Evolutionary conservation across 2,113 vertebrate species (phyloP), one percentile per base, ranked within the genome.

Genomic region (Zapus hudsonius): DNA sequence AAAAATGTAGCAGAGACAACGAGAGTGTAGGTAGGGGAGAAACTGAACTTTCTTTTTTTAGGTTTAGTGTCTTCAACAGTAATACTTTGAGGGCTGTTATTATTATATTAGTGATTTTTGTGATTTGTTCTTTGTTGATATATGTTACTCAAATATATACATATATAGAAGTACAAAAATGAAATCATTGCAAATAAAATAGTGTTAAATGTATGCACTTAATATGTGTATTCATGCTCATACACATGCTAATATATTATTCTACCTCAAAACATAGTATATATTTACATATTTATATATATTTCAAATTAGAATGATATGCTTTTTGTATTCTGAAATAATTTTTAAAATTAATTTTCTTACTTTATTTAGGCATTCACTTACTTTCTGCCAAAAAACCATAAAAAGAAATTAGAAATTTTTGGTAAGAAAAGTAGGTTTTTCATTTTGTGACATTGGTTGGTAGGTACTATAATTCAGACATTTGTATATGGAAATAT

Each of bases 161-260:
- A 19, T 23, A 61, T 89, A 80, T 33, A 74, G 83, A 70, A 93
- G 38, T 79, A 64, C 10, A 72, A 12, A 92, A 94, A 20, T 87
- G 61, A 81, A 86, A 84, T 96, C 0, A 92, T 87, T 55, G 36
- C 19, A 84, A 73, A 84, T 90, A 95, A 61, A 64, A 76, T 74
- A 74, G 0, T 25, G 31, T 9, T 90, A 55, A 42, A 42, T 72
- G 61, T 86, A 67, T 6, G 25, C 3, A 91, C 4, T 64, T 3
- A 83, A 91, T 4, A 74, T 3, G 83, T 83, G 7, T 9, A 31
- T 72, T 9, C 4, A 31, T 7, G 72, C 33, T 6, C 33, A 31
- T n/a, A 57, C 6, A 89, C 16, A n/a, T 11, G 42, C 3, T 25
- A 4, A 76, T 55, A 52, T 70, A 38, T 22, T 1, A 16, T 52